A percentile compares a stretch with the other conserved stretches of the same genome.
Conservation (phyloP, 2,888 invertebrate species). For the Cosmopolites sordidus region DNA sequence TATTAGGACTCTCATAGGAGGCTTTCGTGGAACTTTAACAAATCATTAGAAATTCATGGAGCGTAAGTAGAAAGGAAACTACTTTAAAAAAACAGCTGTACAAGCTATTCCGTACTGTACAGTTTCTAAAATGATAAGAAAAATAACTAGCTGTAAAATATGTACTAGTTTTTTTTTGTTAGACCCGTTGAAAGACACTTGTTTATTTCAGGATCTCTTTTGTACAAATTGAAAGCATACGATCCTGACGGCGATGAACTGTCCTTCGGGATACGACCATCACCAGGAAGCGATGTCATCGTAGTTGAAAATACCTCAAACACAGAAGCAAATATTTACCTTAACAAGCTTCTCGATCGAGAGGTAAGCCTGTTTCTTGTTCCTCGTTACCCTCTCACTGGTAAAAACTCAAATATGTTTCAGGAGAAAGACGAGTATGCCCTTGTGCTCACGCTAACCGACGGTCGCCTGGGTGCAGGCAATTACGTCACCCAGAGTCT, state of each 20-base stretch:
- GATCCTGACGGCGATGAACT: slow-evolving; percentile 84
- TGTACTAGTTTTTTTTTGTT: too few relatives aligned
- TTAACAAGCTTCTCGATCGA: slow-evolving; percentile 85
- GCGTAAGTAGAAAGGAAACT: too few relatives aligned
- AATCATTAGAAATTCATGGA: too few relatives aligned
- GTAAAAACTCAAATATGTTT: slow-evolving; percentile 7
- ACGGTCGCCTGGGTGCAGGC: slow-evolving; percentile 80
- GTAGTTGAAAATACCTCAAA: slow-evolving; percentile 75
- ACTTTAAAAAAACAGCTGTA: too few relatives aligned
- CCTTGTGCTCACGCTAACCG: slow-evolving; percentile 81
- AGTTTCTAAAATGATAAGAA: too few relatives aligned
- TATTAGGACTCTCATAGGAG: too few relatives aligned
- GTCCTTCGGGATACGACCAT: slow-evolving; percentile 76
- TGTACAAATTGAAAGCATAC: slow-evolving; percentile 75
- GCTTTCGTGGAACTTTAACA: too few relatives aligned
- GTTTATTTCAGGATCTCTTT: slow-evolving; percentile 66
- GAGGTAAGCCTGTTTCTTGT: slow-evolving; percentile 57
- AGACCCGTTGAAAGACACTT: too few relatives aligned
- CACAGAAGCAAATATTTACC: slow-evolving; percentile 81
- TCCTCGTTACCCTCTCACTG: too few relatives aligned
- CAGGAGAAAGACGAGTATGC: slow-evolving; percentile 84
- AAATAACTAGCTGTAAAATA: too few relatives aligned
- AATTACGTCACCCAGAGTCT: slow-evolving; percentile 88
- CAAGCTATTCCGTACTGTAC: too few relatives aligned
- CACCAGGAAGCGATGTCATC: slow-evolving; percentile 77